Conservation (phyloP, 2,113 vertebrate genomes). For the Cyanocitta stelleri region DNA sequence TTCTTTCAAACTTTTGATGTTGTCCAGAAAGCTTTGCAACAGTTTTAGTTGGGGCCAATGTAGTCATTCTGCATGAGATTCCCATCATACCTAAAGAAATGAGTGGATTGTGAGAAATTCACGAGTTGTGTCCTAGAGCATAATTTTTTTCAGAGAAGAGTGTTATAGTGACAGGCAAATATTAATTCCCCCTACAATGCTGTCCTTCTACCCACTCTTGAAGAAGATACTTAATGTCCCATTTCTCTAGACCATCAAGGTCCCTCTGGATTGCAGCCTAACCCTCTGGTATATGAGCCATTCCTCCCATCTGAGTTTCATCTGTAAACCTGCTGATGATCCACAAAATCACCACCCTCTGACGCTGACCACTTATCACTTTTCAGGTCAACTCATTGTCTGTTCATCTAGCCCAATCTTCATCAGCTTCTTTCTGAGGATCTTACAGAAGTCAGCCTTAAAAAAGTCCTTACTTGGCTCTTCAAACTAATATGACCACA, state of each 20-base stretch:
- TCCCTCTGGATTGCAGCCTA: neutral
- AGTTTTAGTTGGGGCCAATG: neutral
- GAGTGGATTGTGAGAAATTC: neutral
- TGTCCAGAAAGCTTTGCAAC: neutral
- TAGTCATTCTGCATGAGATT: neutral
- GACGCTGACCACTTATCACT: neutral
- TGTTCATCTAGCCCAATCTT: neutral
- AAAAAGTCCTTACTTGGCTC: neutral
- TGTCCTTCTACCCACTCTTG: neutral
- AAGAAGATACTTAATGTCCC: neutral
- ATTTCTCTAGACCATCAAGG: neutral
- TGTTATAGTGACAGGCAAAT: neutral
- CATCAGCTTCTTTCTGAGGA: neutral
- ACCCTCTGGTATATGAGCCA: neutral
- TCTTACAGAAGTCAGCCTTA: neutral
- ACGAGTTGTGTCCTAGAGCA: neutral
- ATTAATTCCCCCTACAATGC: neutral
- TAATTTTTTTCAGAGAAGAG: neutral
- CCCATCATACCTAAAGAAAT: neutral
- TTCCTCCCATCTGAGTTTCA: neutral
- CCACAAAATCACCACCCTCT: neutral
- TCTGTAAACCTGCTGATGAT: neutral
- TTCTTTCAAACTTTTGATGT: neutral
- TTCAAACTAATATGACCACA: neutral
- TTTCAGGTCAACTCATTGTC: neutral